Percentiles rank a stretch among this genome's conserved stretches.
phyloP scores from a whole-genome alignment of 2,888 invertebrate species.

The Cantharis nigra region DNA sequence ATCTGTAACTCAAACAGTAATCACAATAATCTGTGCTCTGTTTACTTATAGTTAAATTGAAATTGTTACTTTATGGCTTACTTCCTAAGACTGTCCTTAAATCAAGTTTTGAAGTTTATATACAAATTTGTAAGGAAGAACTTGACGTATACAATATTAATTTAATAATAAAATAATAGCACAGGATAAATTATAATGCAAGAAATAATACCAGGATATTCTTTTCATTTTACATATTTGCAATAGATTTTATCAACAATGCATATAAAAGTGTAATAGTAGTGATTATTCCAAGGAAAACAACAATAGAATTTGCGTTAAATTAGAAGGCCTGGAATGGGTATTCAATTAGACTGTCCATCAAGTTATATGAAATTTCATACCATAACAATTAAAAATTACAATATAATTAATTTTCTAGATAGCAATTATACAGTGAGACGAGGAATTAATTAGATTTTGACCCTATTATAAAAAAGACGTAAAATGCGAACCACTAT shows the following conservation, averaged over 20 bases:
- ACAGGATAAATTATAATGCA: neutral
- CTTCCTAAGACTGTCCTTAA: neutral
- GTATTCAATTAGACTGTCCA: too few relatives aligned
- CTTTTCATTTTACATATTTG: neutral
- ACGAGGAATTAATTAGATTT: too few relatives aligned
- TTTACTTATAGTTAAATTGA: neutral
- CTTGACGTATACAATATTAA: neutral
- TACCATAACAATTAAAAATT: too few relatives aligned
- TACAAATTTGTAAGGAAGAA: neutral
- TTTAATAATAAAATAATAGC: neutral
- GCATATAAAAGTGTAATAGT: neutral
- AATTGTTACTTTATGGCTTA: neutral
- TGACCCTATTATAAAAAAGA: too few relatives aligned
- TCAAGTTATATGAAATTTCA: too few relatives aligned
- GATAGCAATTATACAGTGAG: too few relatives aligned
- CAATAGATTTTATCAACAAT: neutral
- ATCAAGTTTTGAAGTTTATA: neutral
- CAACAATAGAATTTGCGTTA: too few relatives aligned
- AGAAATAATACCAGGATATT: neutral
- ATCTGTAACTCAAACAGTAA: neutral
- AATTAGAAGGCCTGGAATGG: too few relatives aligned
- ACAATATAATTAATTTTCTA: too few relatives aligned
- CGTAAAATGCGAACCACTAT: too few relatives aligned
- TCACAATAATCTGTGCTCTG: neutral
- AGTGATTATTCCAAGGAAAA: too few relatives aligned